These are phyloP conservation scores for Dusona sp. DNA, from an alignment of 2,888 invertebrate genomes.

Conservation along the genomic window DNA sequence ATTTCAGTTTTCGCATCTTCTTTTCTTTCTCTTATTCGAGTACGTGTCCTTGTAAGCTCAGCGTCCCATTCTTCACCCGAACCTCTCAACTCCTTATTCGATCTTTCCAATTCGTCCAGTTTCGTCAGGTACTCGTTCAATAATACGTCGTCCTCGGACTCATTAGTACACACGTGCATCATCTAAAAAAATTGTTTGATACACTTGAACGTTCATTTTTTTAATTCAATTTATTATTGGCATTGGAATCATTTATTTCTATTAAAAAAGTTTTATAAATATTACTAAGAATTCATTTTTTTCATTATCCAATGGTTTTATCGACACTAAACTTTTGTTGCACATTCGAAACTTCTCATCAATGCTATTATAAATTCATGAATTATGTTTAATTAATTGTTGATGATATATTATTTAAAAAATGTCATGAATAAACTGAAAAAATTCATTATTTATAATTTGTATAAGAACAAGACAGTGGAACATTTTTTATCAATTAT, in stretches of 20 bases:
- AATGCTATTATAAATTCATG: neutral
- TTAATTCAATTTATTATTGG: neutral
- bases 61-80: slow-evolving; percentile 64
- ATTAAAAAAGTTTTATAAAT: neutral
- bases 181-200: slow-evolving; percentile 49
- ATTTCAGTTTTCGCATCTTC: slow-evolving; percentile 50
- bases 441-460: neutral
- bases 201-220: neutral
- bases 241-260: neutral
- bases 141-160: slow-evolving; percentile 57
- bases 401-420: neutral
- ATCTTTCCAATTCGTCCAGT: slow-evolving; percentile 62
- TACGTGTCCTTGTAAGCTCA: slow-evolving; percentile 58
- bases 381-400: neutral
- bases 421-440: too few relatives aligned
- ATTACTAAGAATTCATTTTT: neutral
- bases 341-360: neutral
- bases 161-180: slow-evolving; percentile 68
- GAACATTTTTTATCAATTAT: neutral
- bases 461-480: neutral
- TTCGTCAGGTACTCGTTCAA: slow-evolving; percentile 67
- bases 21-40: slow-evolving; percentile 51
- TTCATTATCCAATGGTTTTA: neutral
- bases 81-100: slow-evolving; percentile 52
- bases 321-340: neutral